Evolutionary conservation across 2,797 vertebrate species (phyloP).

Genomic region (Rhinophrynus dorsalis): DNA sequence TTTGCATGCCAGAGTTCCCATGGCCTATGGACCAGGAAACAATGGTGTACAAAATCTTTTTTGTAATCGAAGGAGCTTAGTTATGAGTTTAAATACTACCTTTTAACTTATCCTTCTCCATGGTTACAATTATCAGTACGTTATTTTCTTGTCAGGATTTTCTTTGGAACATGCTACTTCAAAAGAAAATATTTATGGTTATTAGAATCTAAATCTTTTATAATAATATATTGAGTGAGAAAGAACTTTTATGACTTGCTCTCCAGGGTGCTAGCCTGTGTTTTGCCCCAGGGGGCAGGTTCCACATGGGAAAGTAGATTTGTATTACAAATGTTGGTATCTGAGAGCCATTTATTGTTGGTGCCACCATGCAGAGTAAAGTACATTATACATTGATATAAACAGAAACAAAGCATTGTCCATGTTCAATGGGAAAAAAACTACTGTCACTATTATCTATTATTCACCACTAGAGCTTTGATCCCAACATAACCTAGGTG

Average conservation of each 20-base stretch:
- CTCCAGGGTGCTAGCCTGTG: conserved; percentile 27
- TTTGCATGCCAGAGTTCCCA: conserved; percentile 34
- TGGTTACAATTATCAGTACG: conserved; percentile 51
- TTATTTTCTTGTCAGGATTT: conserved; percentile 51
- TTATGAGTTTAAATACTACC: conserved; percentile 51
- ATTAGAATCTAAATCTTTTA: conserved; percentile 59
- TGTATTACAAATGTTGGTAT: conserved; percentile 47
- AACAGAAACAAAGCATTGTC: not conserved
- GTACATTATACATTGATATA: conserved; percentile 44
- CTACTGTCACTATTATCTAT: not conserved
- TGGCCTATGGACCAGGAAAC: conserved; percentile 44
- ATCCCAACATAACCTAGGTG: not conserved
- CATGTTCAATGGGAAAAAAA: conserved; percentile 1
- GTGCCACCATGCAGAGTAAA: conserved; percentile 33
- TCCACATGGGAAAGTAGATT: conserved; percentile 34
- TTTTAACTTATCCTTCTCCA: conserved; percentile 59
- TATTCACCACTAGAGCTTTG: conserved; percentile 15
- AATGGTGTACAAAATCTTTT: not conserved
- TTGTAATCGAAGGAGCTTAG: conserved; percentile 36
- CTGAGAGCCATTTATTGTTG: conserved; percentile 17
- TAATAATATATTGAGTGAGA: conserved; percentile 54
- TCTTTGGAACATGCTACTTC: conserved; percentile 51
- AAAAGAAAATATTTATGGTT: conserved; percentile 60
- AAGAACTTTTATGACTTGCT: conserved; percentile 50
- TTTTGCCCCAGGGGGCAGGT: conserved; percentile 23